A percentile compares a stretch with the other conserved stretches of the same genome.
Conservation (phyloP, 2,888 invertebrate genomes). For the Nomada lathburiana region DNA sequence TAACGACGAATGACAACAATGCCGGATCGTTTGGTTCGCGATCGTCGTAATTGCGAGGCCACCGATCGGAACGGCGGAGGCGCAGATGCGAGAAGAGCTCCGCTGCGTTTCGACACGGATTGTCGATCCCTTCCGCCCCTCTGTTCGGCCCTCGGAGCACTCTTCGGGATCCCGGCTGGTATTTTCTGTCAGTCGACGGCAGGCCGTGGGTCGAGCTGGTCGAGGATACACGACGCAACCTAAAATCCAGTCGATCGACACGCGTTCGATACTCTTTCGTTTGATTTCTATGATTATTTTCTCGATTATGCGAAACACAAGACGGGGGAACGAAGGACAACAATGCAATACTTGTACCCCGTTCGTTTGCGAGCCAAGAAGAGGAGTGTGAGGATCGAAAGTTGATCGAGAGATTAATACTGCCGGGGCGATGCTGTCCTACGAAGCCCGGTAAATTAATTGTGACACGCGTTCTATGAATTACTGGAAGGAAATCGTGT, state of each 20-base stretch:
- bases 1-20: background rate
- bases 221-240: constrained; percentile 62
- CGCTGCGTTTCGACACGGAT: constrained; percentile 71
- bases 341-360: too few species aligned
- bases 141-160: constrained; percentile 68
- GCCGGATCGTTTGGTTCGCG: background rate
- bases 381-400: background rate
- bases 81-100: constrained; percentile 56
- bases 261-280: constrained; percentile 10
- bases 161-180: constrained; percentile 74
- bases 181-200: constrained; percentile 81
- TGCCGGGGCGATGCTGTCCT: background rate
- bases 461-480: constrained; percentile 2
- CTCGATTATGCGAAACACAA: background rate
- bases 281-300: background rate
- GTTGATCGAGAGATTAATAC: background rate
- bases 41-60: constrained; percentile 3
- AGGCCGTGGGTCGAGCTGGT: constrained; percentile 80
- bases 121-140: constrained; percentile 72
- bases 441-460: background rate
- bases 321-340: background rate
- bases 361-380: too few species aligned
- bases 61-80: constrained; percentile 31
- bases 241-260: constrained; percentile 45
- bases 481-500: constrained; percentile 10